Conservation (phyloP, 1,140 invertebrate species). For the Bombus affinis region DNA sequence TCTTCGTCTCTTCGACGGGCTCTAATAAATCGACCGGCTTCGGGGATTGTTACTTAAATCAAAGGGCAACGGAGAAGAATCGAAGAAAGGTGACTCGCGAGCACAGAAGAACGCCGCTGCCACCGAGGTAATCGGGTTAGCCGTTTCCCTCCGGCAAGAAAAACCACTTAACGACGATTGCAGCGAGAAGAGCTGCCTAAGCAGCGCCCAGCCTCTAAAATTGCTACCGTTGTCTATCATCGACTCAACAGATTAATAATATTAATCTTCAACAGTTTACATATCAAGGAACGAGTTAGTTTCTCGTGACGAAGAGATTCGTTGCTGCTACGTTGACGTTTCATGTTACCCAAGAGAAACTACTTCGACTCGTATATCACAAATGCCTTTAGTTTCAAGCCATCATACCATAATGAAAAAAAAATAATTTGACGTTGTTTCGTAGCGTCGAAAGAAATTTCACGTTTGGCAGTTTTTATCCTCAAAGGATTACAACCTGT, state of each 20-base stretch:
- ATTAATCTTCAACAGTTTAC: no score
- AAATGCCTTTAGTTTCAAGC: not conserved
- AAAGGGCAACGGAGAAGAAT: not conserved
- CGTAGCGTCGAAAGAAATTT: not conserved
- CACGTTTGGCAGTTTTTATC: not conserved
- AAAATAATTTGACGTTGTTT: not conserved
- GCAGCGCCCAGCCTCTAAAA: not conserved
- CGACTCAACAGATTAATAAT: no score
- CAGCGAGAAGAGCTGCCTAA: not conserved
- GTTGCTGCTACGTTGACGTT: no score
- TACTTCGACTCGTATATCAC: not conserved
- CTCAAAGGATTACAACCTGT: not conserved
- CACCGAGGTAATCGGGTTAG: constrained; percentile 2
- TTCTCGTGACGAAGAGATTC: no score
- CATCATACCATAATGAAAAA: not conserved
- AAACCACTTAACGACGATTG: not conserved
- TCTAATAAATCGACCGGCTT: constrained; percentile 27
- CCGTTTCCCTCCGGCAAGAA: not conserved
- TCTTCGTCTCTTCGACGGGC: not conserved
- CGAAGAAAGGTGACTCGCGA: not conserved
- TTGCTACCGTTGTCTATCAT: not conserved
- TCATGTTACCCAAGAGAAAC: no score
- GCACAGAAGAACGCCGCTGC: not conserved
- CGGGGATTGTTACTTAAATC: constrained; percentile 23
- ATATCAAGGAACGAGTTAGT: no score